Evolutionary conservation across 2,888 invertebrate species (phyloP).

Genomic region (Stenodema calcarata): DNA sequence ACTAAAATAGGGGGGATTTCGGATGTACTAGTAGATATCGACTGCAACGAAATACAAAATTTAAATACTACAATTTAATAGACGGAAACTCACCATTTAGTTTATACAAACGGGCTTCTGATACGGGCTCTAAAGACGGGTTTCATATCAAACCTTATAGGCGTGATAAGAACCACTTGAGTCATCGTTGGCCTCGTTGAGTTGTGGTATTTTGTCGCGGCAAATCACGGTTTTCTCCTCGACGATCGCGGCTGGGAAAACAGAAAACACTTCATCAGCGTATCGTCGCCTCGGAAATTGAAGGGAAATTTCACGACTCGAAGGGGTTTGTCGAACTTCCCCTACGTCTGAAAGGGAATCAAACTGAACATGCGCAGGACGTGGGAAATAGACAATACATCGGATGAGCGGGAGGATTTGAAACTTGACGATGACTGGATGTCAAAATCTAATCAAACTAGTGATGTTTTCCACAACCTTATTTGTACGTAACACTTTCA

Average conservation of each 20-base stretch:
- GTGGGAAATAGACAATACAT: neutral
- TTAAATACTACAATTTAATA: neutral
- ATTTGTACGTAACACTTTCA: too few relatives aligned
- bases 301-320: neutral
- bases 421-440: neutral
- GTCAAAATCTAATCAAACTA: too few relatives aligned
- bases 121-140: neutral
- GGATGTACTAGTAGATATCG: neutral
- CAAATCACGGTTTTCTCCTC: neutral
- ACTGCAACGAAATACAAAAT: neutral
- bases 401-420: neutral
- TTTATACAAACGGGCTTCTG: neutral
- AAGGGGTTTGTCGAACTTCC: neutral
- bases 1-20: neutral
- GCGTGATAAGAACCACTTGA: neutral
- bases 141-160: neutral
- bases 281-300: neutral
- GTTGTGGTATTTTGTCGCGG: neutral
- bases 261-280: neutral
- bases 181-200: neutral
- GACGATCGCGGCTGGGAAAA: neutral
- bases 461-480: too few relatives aligned
- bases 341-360: neutral
- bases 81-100: neutral
- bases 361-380: neutral